Evolutionary conservation across 2,113 vertebrate genomes (phyloP).

Genomic region (Hyaena hyaena): DNA sequence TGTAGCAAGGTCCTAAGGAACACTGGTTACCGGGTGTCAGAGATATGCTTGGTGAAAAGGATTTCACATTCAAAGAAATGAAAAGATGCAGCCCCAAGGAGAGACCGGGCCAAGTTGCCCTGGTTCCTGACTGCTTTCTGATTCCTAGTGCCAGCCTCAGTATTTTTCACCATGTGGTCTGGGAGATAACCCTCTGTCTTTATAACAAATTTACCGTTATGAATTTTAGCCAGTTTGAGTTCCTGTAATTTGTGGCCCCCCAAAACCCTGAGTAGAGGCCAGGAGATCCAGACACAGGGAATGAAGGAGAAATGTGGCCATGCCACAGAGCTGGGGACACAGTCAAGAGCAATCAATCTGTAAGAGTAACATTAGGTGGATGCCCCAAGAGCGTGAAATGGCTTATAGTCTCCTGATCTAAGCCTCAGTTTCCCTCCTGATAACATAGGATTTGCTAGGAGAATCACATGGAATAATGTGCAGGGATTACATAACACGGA

Average conservation of each 20-base stretch:
- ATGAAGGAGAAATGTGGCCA: neutral
- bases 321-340: neutral
- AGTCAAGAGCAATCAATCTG: neutral
- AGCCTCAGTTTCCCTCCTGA: neutral
- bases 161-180: neutral
- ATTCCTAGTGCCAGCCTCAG: neutral
- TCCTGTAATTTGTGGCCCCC: neutral
- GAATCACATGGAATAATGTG: neutral
- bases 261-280: neutral
- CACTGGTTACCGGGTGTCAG: neutral
- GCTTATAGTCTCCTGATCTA: neutral
- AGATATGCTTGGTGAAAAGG: neutral
- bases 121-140: neutral
- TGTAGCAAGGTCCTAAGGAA: neutral
- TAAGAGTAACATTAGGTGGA: neutral
- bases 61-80: neutral
- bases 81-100: neutral
- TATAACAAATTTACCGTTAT: neutral
- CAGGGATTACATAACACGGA: neutral
- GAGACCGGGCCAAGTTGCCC: neutral
- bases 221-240: neutral
- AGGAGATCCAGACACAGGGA: neutral
- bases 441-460: neutral
- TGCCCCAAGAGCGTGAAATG: neutral
- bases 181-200: neutral